Percentiles rank a stretch among this genome's conserved stretches.
phyloP scores from a whole-genome alignment of 2,888 invertebrate species.

The Dynastes tityus region DNA sequence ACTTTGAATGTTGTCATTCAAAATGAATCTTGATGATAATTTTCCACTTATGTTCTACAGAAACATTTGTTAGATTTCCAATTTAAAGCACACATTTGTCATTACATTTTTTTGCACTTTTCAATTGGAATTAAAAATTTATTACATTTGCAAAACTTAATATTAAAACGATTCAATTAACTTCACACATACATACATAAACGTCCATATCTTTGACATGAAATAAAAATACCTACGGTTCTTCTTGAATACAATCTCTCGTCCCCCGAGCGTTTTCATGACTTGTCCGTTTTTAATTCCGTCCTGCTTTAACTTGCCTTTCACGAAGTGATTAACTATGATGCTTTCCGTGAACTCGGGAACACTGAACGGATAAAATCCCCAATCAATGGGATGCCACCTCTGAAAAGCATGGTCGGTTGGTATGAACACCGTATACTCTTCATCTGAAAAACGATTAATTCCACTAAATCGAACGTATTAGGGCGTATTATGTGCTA shows the following conservation, averaged over 20 bases:
- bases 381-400: conserved; percentile 82
- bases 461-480: conserved; percentile 48
- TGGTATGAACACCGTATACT: conserved; percentile 78
- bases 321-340: conserved; percentile 76
- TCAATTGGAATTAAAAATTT: not conserved
- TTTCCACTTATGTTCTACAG: too few relatives aligned
- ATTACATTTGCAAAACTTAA: not conserved
- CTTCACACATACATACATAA: conserved; percentile 15
- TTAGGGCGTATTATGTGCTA: not conserved
- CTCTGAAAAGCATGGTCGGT: conserved; percentile 79
- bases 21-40: too few relatives aligned
- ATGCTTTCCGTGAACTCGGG: conserved; percentile 78
- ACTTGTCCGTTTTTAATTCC: conserved; percentile 73
- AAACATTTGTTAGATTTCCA: too few relatives aligned
- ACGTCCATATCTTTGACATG: conserved; percentile 17
- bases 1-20: too few relatives aligned
- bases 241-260: conserved; percentile 74
- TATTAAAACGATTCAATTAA: too few relatives aligned
- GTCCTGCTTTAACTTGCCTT: conserved; percentile 74
- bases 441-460: conserved; percentile 68
- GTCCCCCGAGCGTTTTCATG: conserved; percentile 75
- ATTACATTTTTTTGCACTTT: too few relatives aligned
- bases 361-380: conserved; percentile 80
- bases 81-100: too few relatives aligned
- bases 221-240: conserved; percentile 71